Base-by-base conservation (phyloP, 2,113 vertebrate species). In the Irena cyanogastra region DNA sequence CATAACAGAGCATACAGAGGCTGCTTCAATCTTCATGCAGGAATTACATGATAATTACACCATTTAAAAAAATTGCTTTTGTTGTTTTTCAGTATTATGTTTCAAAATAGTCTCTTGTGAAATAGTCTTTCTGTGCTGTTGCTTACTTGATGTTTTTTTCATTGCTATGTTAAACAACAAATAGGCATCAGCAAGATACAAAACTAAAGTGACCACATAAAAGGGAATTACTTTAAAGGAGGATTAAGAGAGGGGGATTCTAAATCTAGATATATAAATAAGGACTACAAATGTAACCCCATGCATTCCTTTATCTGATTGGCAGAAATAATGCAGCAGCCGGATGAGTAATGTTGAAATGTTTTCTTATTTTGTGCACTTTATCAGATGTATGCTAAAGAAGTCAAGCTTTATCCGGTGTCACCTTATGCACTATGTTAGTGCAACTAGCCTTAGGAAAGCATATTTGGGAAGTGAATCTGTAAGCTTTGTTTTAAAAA, bases 191-290 rank as follows among this genome's bases (percentile, higher is more conserved):
- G 70, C 9, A 26, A 96, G 78, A 88, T 81, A 87, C 6, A 24
- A 70, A 91, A 79, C 91, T 94, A 91, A 97, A 96, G 95, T 57
- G 39, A 87, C 45, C 53, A 56, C 28, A 91, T 91, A 95, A 95
- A 94, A 65, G 49, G 52, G 49, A 74, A 96, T 96, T 95, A 89
- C 92, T 91, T 92, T 91, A 92, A 69, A 95, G 80, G 27, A 83
- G 41, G 63, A 82, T 95, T 96, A 96, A 85, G 64, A 82, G 39
- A 84, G 35, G 26, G 24, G 22, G 56, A 75, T 87, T 92, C 65
- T 90, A 92, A 94, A 90, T 90, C 72, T 91, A 89, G 66, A 80
- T 94, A 23, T 68, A 83, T 89, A 87, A 94, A 89, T 92, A 94
- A 85, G 49, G 69, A 57, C 89, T 95, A 90, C 37, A 94, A 75